Evolutionary conservation across 2,797 vertebrate species (phyloP), one percentile per base, ranked within the genome.

Genomic region (Scomberomorus guttatus): DNA sequence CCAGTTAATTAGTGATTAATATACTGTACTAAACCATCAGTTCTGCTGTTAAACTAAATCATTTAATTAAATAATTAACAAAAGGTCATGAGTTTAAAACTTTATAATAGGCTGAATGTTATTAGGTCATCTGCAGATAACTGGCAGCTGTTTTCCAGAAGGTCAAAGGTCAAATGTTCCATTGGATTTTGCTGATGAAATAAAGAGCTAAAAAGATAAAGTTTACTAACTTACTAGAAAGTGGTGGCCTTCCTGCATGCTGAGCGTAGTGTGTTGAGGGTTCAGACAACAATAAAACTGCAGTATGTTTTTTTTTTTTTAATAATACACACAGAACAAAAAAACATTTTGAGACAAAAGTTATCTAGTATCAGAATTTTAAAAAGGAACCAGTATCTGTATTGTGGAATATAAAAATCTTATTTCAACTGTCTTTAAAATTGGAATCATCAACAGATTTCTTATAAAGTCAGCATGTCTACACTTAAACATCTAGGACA

Each of bases 301-400:
- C 44, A 48, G 18, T 18, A 17, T 44, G 1, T 18, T 7, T 18
- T 6, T 44, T 44, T 48, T 46, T 62, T 70, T 73, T 76, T 77
- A 81, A 70, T 80, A 24, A 75, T 34, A 42, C 13, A 73, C 6
- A 60, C 3, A 42, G 39, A 42, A 42, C 13, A 4, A 13, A 14
- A 39, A 34, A 34, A 37, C 34, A 37, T 9, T 37, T 37, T 9
- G 44, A 76, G 20, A 72, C 42, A 72, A 52, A 66, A 2, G 3
- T 57, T 55, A 10, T 60, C 5, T 52, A 54, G 11, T 3, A 65
- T 56, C 54, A 77, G 10, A 62, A 9, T 3, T 48, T 29, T 29
- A 22, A 75, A 75, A 85, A 58, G 13, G 51, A 70, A 56, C 37
- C 6, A 60, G 18, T 18, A 54, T 55, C 42, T 20, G 32, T 27